Base-by-base conservation (phyloP, 2,797 vertebrate genomes). In the Sebastiscus tertius region DNA sequence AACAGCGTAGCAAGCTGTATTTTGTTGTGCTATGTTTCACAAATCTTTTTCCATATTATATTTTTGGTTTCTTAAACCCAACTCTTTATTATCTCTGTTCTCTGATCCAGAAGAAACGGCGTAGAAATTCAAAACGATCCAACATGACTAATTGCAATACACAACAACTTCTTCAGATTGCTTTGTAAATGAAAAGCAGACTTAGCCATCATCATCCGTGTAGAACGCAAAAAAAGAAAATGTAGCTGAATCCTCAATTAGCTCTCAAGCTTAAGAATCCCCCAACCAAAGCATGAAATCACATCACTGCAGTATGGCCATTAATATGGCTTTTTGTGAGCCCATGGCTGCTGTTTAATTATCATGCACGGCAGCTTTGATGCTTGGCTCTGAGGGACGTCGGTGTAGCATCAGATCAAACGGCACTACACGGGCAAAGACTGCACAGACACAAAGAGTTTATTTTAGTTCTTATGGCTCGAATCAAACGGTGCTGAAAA, bases 221-320 rank as follows among this genome's bases (percentile, higher is more conserved):
- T 22, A 70, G 12, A 74, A 9, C 16, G 55, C 67, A 31, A 34
- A 2, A 33, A 31, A 2, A n/a, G 18, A 26, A 26, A 66, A 64
- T 69, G 72, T 27, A 70, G 22, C 18, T 56, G 22, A 59, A 74
- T 70, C 54, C 49, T 86, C 54, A 60, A 29, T 84, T 80, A 78
- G 36, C 54, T 49, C 7, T 49, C 18, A 52, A 52, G 18, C 49
- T 39, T 62, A 49, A 26, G 68, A 16, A 24, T 77, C 29, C 49
- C 56, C 39, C 10, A 75, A 80, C 55, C 65, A 81, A 72, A 79
- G 79, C 67, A 77, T 82, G 49, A 83, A 86, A 84, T 90, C 62
- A 76, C 82, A 81, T 86, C 64, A 54, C 24, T 64, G 58, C 39
- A 56, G 82, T 88, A 64, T 9, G 58, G 31, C 56, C 55, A 72